Base-by-base conservation (phyloP, 2,113 vertebrate species). In the Notothenia rossii region DNA sequence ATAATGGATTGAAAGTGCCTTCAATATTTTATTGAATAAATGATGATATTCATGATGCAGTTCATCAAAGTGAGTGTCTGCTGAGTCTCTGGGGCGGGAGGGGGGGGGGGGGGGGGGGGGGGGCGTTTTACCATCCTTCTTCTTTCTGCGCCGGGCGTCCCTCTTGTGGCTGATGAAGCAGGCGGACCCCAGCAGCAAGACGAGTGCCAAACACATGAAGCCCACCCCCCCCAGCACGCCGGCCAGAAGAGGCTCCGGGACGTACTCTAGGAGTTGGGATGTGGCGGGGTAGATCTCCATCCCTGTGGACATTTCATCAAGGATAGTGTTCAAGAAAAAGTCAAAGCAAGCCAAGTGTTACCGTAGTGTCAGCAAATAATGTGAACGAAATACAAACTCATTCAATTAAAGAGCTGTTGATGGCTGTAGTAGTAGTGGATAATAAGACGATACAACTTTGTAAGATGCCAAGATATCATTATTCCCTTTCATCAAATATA, bases 191-290 rank as follows among this genome's bases (percentile, higher is more conserved):
- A 97, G 91, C 92, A 96, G 95, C 86, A 99, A 91, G 51, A 97
- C 91, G 62, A 98, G 88, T 0, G 95, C 96, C 76, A 96, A 88
- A 54, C 94, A 96, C 90, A 99, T 95, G 89, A 98, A 96, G 77
- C 95, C 96, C 51, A 96, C 92, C 0, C 96, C 98, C 0, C 96
- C 96, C 33, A 99, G 92, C 54, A 98, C 90, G 0, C 96, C 96
- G 0, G 96, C 96, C 89, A 98, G 88, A 62, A 99, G 92, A 0
- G 97, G 95, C 89, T 96, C 95, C 0, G 97, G 96, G 68, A 96
- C 93, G 0, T 95, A 91, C 81, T 97, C 96, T 0, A 95, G 94
- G 45, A 96, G 95, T 64, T 93, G 96, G 1, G 96, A 97, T 46
- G 95, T 95, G 2, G 96, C 94, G 0, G 96, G 95, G 68, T 96